phyloP scores from a whole-genome alignment of 23 tunicate genomes.

The Pegea sp. region DNA sequence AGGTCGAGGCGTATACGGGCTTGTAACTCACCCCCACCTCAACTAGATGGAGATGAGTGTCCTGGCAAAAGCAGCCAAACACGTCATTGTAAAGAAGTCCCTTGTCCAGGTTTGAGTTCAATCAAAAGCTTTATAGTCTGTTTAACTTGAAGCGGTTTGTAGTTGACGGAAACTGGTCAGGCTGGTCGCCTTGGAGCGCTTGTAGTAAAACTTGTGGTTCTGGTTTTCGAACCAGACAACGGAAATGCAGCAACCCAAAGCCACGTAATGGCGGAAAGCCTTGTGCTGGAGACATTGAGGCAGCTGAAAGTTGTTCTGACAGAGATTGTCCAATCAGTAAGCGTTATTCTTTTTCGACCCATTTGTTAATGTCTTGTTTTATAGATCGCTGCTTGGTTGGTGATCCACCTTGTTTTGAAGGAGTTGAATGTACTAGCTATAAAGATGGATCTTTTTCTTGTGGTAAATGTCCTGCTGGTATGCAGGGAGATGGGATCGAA shows the following conservation, averaged over 20 bases:
- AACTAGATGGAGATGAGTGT: conserved; percentile 47
- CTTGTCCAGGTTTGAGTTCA: conserved; percentile 49
- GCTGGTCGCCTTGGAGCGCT: conserved; percentile 27
- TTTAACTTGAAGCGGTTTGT: no score
- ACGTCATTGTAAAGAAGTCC: conserved; percentile 13
- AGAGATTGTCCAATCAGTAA: conserved; percentile 62
- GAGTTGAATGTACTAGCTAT: conserved; percentile 44
- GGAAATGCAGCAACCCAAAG: conserved; percentile 68
- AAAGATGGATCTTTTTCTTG: conserved; percentile 40
- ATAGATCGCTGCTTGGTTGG: conserved; percentile 59
- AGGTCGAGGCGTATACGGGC: conserved; percentile 17
- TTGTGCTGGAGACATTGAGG: conserved; percentile 30
- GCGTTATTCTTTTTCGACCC: not conserved
- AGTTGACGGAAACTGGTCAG: conserved; percentile 80
- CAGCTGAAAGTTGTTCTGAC: conserved; percentile 18
- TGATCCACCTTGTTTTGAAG: conserved; percentile 44
- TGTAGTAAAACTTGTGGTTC: conserved; percentile 56
- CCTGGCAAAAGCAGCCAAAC: conserved; percentile 27
- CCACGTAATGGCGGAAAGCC: conserved; percentile 55
- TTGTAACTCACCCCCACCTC: conserved; percentile 76
- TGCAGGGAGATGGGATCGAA: conserved; percentile 52
- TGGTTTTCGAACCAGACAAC: conserved; percentile 33
- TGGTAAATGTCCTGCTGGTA: conserved; percentile 67
- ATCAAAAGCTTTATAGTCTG: no score
- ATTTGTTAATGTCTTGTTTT: conserved; percentile 1